Evolutionary conservation across 1,140 invertebrate species (phyloP).

Genomic region (Medauroidea extradentata): DNA sequence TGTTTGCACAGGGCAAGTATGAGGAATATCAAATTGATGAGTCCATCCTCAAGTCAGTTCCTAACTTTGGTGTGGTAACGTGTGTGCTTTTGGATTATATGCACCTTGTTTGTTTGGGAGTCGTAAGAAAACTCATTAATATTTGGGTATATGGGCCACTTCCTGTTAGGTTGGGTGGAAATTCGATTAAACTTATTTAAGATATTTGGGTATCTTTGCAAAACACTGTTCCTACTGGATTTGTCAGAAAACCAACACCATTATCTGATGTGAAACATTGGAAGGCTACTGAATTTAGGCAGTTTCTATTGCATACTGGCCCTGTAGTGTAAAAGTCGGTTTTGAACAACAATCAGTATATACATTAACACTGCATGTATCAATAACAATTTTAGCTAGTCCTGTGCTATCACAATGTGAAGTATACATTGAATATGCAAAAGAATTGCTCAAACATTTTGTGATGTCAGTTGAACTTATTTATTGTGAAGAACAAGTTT

Average conservation of each 20-base stretch:
- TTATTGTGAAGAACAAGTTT: constrained; percentile 14
- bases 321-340: constrained; percentile 9
- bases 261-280: constrained; percentile 12
- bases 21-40: too few relatives aligned
- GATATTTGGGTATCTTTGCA: too few relatives aligned
- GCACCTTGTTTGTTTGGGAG: too few relatives aligned
- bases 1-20: too few relatives aligned
- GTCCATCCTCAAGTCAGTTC: too few relatives aligned
- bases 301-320: constrained; percentile 19
- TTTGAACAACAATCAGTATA: constrained; percentile 7
- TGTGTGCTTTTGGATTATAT: too few relatives aligned
- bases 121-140: too few relatives aligned
- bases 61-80: too few relatives aligned
- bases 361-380: constrained; percentile 7
- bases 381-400: constrained; percentile 5
- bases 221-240: too few relatives aligned
- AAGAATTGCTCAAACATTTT: constrained; percentile 19
- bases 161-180: too few relatives aligned
- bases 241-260: not conserved
- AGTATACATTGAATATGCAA: constrained; percentile 15
- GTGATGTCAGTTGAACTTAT: constrained; percentile 12
- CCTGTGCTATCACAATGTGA: not conserved
- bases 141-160: too few relatives aligned
- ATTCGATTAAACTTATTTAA: too few relatives aligned
- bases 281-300: constrained; percentile 23